Evolutionary conservation across 2,888 invertebrate genomes (phyloP).

Genomic region (Spodoptera exigua): DNA sequence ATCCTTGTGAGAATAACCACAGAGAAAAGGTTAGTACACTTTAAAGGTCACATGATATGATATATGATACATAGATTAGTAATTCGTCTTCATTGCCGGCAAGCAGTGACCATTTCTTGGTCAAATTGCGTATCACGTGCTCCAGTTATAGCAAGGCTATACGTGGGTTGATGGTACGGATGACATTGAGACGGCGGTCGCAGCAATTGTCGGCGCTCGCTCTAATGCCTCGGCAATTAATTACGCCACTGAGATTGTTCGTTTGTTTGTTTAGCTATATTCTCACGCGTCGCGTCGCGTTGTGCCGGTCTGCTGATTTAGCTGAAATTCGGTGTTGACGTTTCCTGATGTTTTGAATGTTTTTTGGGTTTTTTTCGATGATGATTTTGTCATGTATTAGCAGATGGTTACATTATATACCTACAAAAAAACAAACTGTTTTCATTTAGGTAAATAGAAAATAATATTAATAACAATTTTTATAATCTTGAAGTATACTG

Average conservation of each 20-base stretch:
- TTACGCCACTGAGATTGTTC: slow-evolving; percentile 39
- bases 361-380: not conserved
- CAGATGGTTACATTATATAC: no score
- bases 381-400: no score
- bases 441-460: no score
- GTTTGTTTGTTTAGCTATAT: slow-evolving; percentile 41
- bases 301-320: slow-evolving; percentile 23
- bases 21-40: no score
- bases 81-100: slow-evolving; percentile 31
- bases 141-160: slow-evolving; percentile 71
- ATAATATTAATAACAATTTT: no score
- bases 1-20: no score
- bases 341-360: slow-evolving; percentile 33
- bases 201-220: slow-evolving; percentile 47
- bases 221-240: slow-evolving; percentile 63
- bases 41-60: no score
- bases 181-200: slow-evolving; percentile 69
- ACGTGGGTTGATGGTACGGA: slow-evolving; percentile 62
- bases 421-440: no score
- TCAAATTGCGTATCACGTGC: slow-evolving; percentile 64
- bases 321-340: slow-evolving; percentile 12
- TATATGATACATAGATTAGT: not conserved
- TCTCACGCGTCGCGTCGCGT: slow-evolving; percentile 31
- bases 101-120: slow-evolving; percentile 43
- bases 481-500: no score